Base-by-base conservation (phyloP, 2,113 vertebrate species). In the Microcebus griseorufus region DNA sequence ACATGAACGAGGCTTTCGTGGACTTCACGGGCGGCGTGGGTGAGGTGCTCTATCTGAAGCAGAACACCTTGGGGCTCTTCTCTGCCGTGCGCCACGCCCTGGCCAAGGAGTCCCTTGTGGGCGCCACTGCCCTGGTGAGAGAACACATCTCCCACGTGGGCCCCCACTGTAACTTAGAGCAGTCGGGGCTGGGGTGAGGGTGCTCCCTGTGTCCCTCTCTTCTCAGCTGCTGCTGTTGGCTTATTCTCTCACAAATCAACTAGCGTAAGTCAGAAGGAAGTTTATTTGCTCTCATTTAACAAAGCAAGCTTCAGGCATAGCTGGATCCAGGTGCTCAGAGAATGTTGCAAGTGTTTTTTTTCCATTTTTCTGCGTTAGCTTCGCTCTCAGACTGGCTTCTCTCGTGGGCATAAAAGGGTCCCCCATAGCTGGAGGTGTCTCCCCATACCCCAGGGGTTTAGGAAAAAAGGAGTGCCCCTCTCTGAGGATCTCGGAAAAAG, bases 1-100 rank as follows among this genome's bases (percentile, higher is more conserved):
- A 97, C 97, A 98, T 99, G 97, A 99, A 98, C 0, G 99, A 99
- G 86, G 99, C 99, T 7, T 99, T 99, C 39, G 98, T 99, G 96
- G 99, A 99, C 96, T 99, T 99, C 96, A 99, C 99, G 0, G 99
- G 99, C 0, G 98, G 98, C 0, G 87, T 98, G 73, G 98, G 98
- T 0, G 98, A 99, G 95, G 98, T 97, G 85, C 84, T 98, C 37
- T 97, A 98, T 86, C 97, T 99, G 48, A 88, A 96, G 6, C 84
- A 81, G 3, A 51, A 91, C 72, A 95, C 45, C 11, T 93, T 97
- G 0, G 94, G 98, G 80, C 97, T 99, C 88, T 99, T 97, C 93
- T 90, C 97, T 0, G 92, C 78, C 29, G 97, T 99, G 29, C 95
- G 94, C 37, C 98, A 95, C 0, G 98, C 98, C 20, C 75, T 99